Conservation (phyloP, 2,797 vertebrate genomes). For the Siniperca undulata region DNA sequence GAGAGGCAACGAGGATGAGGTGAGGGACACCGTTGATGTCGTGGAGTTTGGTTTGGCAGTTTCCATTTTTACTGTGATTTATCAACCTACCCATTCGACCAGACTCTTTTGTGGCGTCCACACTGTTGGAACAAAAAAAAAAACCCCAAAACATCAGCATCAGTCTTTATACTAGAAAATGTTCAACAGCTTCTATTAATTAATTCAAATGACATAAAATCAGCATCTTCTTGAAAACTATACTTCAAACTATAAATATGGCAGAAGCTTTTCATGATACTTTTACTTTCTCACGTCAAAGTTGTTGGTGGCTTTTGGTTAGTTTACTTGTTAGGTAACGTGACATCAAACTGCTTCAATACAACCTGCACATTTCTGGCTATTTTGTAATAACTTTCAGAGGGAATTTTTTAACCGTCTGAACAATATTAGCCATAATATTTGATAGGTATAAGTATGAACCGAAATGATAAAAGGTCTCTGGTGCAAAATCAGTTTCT, state of each 20-base stretch:
- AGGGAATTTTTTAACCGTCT: too few species aligned
- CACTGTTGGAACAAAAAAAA: constrained; percentile 81
- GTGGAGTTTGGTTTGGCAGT: constrained; percentile 98
- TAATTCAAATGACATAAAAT: neutral
- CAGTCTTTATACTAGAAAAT: neutral
- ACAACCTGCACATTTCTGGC: too few species aligned
- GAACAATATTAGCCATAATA: too few species aligned
- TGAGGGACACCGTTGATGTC: constrained; percentile 93
- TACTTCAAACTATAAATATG: too few species aligned
- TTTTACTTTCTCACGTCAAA: too few species aligned
- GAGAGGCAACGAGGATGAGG: constrained; percentile 95
- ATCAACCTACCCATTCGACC: constrained; percentile 92
- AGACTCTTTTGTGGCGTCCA: constrained; percentile 94
- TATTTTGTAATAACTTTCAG: too few species aligned
- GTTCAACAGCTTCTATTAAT: neutral
- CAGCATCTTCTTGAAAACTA: too few species aligned
- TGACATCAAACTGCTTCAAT: too few species aligned
- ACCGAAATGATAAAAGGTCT: neutral
- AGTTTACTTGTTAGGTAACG: too few species aligned
- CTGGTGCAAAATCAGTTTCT: neutral
- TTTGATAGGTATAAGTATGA: neutral
- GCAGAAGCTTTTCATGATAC: too few species aligned
- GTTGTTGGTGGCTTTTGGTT: too few species aligned
- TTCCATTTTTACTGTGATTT: constrained; percentile 98
- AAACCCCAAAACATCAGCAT: constrained; percentile 1